Evolutionary conservation across 2,888 invertebrate species (phyloP), one percentile per base, ranked within the genome.

Genomic region (Leucophenga montana): DNA sequence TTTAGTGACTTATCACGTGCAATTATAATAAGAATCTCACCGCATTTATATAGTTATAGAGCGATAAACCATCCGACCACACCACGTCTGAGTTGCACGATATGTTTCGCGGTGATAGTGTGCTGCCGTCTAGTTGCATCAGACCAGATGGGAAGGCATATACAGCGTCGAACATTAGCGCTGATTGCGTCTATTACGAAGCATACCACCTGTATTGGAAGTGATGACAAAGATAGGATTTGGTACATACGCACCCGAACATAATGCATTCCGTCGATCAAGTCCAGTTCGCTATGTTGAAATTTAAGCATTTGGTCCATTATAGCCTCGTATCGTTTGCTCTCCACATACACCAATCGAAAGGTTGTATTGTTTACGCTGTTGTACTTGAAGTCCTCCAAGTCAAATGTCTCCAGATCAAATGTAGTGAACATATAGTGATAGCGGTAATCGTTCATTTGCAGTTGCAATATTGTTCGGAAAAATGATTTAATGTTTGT

Each of bases 341-440:
- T 93, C 68, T 93, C 94, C 3, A 95, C 91, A 85, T 96, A 95
- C 1, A 96, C 95, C 75, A 97, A 90, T 57, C 97, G 91, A 90
- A 96, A 97, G 0, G 97, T 96, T n/a, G 97, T 97, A 90, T 97
- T 96, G 89, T 97, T 97, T 53, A 97, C 97, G 57, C 94, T 94
- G 86, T 97, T 97, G 90, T 97, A 97, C 85, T 95, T 95, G 88
- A 97, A 97, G 85, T 96, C 96, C 88, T 96, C 96, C 73, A 96
- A 89, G 83, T 96, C 95, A 83, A 94, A 95, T 13, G 95, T 92
- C 86, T 96, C 96, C 86, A 96, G 92, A 83, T 96, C 96, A 89
- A 97, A 95, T 3, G 97, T 96, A 16, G 97, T 97, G 86, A 97
- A 97, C 90, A 97, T 94, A 87, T 97, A 98, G 88, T 98, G 97